A percentile compares a stretch with the other conserved stretches of the same genome.
Evolutionary conservation across 2,888 invertebrate genomes (phyloP).

Genomic region (Pinctada fucata): DNA sequence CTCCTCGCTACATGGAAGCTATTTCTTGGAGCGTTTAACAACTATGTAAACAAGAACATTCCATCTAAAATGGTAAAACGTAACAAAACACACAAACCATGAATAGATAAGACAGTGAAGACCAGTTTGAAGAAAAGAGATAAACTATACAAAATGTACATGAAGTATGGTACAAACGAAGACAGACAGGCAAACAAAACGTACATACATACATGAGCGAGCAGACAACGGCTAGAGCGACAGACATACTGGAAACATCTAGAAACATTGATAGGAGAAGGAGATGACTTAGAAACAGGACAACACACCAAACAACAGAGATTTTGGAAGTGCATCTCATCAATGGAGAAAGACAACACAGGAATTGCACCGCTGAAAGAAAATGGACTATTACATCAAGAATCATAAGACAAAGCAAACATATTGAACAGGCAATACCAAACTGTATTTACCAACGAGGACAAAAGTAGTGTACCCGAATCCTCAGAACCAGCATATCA

Average conservation of each 20-base stretch:
- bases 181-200: background rate
- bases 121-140: conserved; percentile 29
- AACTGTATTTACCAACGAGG: conserved; percentile 20
- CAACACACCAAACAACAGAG: background rate
- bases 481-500: background rate
- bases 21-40: conserved; percentile 21
- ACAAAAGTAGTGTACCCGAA: background rate
- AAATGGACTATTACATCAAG: conserved; percentile 18
- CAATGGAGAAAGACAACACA: background rate
- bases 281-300: background rate
- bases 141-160: conserved; percentile 27
- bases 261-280: background rate
- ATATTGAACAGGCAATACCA: conserved; percentile 37
- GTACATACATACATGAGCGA: background rate
- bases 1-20: conserved; percentile 23
- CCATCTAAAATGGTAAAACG: conserved; percentile 26
- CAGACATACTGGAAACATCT: background rate
- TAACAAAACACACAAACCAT: conserved; percentile 22
- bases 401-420: conserved; percentile 29
- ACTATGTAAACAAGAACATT: conserved; percentile 25
- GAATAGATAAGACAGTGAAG: conserved; percentile 29
- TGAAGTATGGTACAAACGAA: conserved; percentile 21
- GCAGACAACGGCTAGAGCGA: background rate
- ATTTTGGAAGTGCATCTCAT: background rate
- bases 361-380: background rate